Evolutionary conservation across 2,113 vertebrate genomes (phyloP), one percentile per base, ranked within the genome.

Genomic region (Rhinogobius similis): DNA sequence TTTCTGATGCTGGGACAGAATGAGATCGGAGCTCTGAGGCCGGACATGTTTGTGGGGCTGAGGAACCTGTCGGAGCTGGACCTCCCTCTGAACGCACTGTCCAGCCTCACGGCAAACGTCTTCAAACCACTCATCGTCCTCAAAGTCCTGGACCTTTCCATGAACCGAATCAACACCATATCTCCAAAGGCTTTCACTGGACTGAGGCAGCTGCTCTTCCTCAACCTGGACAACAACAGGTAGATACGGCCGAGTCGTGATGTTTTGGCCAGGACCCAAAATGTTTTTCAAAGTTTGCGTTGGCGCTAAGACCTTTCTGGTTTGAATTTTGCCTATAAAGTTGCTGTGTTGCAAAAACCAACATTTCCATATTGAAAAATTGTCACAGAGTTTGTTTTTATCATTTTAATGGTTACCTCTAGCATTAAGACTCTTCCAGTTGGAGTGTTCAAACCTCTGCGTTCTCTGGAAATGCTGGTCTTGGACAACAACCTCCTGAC

Each of bases 1-100:
- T 94, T 94, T 71, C 90, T 94, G 44, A 91, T 94, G 91, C 76
- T 93, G 77, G 92, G 93, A 10, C 90, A 93, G 58, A 94, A 94
- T 79, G 89, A 89, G 72, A 91, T 94, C 39, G 65, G 82, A 2
- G 62, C 21, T 14, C 61, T 94, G 36, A 89, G 85, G 68, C 59
- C 91, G 10, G 89, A 87, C 13, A 91, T 91, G 75, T 94, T 94
- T 59, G 53, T 64, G 0, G 93, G 92, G 20, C 79, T 93, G 85
- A 91, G 79, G 73, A 94, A 93, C 72, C 82, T 94, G 53, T 92
- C 92, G 6, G 93, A 93, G 2, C 77, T 94, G 27, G 92, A 94
- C 62, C 84, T 94, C 13, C 86, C 91, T 20, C 78, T 91, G 21
- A 93, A 94, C 18, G 70, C 78, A 0, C 67, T 94, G 32, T 90